Base-by-base conservation (phyloP, 2,888 invertebrate species). In the Hypena proboscidalis region DNA sequence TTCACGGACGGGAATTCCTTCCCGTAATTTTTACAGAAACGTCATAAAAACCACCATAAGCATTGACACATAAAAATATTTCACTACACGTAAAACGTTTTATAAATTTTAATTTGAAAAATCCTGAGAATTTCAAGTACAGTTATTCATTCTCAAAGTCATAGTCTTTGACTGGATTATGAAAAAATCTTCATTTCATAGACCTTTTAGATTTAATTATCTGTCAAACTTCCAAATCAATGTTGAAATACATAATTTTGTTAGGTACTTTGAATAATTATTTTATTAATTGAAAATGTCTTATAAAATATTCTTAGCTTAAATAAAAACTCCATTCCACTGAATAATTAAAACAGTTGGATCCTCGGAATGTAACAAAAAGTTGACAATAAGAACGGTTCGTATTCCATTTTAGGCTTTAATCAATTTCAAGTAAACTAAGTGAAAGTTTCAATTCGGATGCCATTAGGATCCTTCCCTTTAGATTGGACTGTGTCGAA, bases 381-480 rank as follows among this genome's bases (percentile, higher is more conserved):
- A 48, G 40, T 48, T 47, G 35, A 22, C 41, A 48, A 45, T 45
- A 55, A 52, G 23, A 49, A 53, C 51, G 51, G 60, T 71, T 71
- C 61, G 61, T 58, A 65, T 74, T 73, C 59, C 65, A 71, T 75
- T 79, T 78, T 66, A 23, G 56, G 64, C 65, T 58, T 72, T 74
- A 78, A 80, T 81, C 81, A 80, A 80, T 80, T 80, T 71, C 72
- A 64, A 72, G 70, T 55, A 72, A 80, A 79, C 71, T 74, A 76
- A 78, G 75, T 77, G 68, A 83, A 81, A 83, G 76, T 80, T 82
- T 77, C 79, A 78, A 79, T 83, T 82, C 69, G 60, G 70, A 39
- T 51, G 56, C 70, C 70, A 76, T 82, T 80, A 71, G 60, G 58
- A 67, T 19, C 40, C 41, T 26, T 69, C 70, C 57, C 62, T 59